Evolutionary conservation across 2,797 vertebrate species (phyloP), one percentile per base, ranked within the genome.

Genomic region (Lycodopsis pacificus): DNA sequence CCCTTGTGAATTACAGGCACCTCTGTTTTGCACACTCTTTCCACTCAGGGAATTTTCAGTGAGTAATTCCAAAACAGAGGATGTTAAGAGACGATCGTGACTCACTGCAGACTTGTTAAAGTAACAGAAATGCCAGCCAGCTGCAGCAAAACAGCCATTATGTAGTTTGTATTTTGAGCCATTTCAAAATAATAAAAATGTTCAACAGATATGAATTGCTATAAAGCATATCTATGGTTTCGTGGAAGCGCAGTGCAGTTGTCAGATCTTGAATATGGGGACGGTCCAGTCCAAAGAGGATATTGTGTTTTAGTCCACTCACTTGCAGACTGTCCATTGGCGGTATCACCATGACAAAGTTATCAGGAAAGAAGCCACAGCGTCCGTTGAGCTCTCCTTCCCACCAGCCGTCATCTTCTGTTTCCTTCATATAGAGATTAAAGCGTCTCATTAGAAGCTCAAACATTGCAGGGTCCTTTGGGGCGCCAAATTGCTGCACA

Each of bases 331-430:
- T 27, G 63, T 91, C 84, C 62, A 72, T 49, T n/a, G 79, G 64
- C 10, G 95, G 94, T 59, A 97, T 94, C 76, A 95, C 88, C 92
- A 97, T 96, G 79, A 97, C 95, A 7, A 97, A 97, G 94, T 97
- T 97, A 91, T 95, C 95, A 0, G 96, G 97, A 71, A 99, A 98
- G 84, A 96, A 91, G 30, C 97, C 97, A 38, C 92, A 88, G 65
- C 75, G 90, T 49, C 96, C 96, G 22, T 94, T 92, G 61, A 95
- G 78, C 85, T 98, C 96, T 54, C 97, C 96, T 89, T 96, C 96
- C 97, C 97, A 97, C 97, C 97, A 98, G 88, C 97, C 97, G n/a
- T 96, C 93, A 57, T 96, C 96, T 80, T 95, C 93, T 1, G 94
- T 90, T 70, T 91, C 93, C 97, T 97, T 91, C n/a, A 86, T 77